Evolutionary conservation across 35 echinoderm and acorn worm species (phyloP), one percentile per base, ranked within the genome.

Genomic region (Heliocidaris tuberculata): DNA sequence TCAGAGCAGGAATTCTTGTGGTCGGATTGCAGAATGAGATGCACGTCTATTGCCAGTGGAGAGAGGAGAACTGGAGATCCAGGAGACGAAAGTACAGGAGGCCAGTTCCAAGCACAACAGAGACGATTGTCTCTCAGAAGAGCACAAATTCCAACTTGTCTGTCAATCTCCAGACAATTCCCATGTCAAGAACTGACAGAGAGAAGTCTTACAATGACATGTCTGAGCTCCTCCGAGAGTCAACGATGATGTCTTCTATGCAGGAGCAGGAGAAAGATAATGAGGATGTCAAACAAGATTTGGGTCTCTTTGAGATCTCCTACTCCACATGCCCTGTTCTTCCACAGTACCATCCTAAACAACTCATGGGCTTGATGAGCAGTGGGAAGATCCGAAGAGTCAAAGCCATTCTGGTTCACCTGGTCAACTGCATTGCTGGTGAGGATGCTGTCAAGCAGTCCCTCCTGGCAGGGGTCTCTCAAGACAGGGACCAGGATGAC

Each of bases 21-120:
- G 93, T 99, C 9, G 98, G 98, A 24, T 47, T 99, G 48, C 93
- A 96, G 50, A 99, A 99, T 96, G 98, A 99, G 86, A 99, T 99
- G 98, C 98, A 99, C 52, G 98, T 99, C 0, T 99, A 99, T 86
- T 97, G 96, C 65, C 98, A 99, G 92, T 99, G 98, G 98, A 96
- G 96, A 49, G 93, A 94, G 87, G 94, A 97, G 86, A 92, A 47
- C 32, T 95, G 85, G 65, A 94, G 94, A 48, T 54, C 70, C 9
- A 85, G 94, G 27, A 85, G 85, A 17, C 86, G 92, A 60, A 78
- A 88, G n/a, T 49, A 48, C 31, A 94, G 86, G 54, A 94, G 49
- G 50, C 93, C 93, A 4, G 59, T 60, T 27, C 49, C 88, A 59
- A 94, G 50, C 31, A 31, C 56, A 27, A 92, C 85, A 32, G 94